A percentile compares a stretch with the other conserved stretches of the same genome.
Evolutionary conservation across 2,797 vertebrate genomes (phyloP).

Genomic region (Pygocentrus nattereri): DNA sequence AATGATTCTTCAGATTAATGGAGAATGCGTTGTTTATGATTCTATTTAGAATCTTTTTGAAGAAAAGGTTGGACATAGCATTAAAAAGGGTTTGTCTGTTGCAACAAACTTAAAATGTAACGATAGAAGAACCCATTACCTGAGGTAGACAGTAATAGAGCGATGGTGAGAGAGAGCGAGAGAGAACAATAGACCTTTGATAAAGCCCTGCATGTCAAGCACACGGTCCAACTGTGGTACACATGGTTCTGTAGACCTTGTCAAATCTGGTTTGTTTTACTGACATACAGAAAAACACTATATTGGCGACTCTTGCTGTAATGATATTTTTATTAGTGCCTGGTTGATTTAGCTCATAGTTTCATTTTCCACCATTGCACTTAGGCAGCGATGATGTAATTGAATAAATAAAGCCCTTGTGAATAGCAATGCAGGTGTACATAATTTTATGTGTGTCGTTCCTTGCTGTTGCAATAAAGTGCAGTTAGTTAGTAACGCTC

Average conservation of each 20-base stretch:
- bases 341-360: not conserved
- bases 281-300: not conserved
- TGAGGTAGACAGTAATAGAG: not conserved
- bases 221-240: not conserved
- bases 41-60: too few relatives aligned
- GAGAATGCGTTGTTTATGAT: too few relatives aligned
- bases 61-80: too few relatives aligned
- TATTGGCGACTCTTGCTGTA: not conserved
- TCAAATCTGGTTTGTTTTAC: not conserved
- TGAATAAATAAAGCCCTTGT: not conserved
- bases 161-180: not conserved
- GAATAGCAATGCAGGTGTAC: not conserved
- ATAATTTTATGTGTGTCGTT: too few relatives aligned
- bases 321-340: conserved; percentile 8
- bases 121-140: too few relatives aligned
- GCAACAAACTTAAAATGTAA: too few relatives aligned
- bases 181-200: not conserved
- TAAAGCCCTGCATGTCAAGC: not conserved
- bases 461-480: not conserved
- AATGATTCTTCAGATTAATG: too few relatives aligned
- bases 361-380: not conserved
- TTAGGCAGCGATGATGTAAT: not conserved
- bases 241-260: not conserved
- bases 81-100: too few relatives aligned
- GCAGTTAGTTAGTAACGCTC: not conserved